Evolutionary conservation across 2,113 vertebrate species (phyloP).

Genomic region (Pyrgilauda ruficollis): DNA sequence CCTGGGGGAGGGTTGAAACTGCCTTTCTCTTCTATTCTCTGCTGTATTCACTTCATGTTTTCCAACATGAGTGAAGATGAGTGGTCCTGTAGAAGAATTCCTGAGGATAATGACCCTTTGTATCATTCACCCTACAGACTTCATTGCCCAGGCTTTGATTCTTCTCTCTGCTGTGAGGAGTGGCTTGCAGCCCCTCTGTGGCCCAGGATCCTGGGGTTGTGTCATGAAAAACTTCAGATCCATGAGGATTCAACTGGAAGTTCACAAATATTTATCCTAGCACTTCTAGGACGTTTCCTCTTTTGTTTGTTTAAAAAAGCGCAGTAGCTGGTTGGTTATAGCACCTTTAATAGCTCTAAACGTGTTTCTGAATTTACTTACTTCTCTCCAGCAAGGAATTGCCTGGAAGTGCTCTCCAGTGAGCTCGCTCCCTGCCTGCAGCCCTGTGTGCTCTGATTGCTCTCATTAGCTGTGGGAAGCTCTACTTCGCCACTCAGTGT

Average conservation of each 20-base stretch:
- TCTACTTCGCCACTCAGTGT: conserved; percentile 31
- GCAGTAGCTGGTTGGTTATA: not conserved
- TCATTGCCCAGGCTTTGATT: not conserved
- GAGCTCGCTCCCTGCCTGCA: not conserved
- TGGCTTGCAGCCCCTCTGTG: not conserved
- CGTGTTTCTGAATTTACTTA: not conserved
- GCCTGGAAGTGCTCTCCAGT: not conserved
- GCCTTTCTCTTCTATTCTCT: not conserved
- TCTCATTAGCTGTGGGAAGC: not conserved
- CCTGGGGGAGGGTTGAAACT: not conserved
- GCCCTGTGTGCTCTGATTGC: not conserved
- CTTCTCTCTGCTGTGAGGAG: not conserved
- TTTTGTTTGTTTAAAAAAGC: not conserved
- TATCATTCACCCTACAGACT: not conserved
- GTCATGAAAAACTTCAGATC: not conserved
- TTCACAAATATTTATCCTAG: not conserved
- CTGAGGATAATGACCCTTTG: not conserved
- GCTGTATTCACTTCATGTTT: not conserved
- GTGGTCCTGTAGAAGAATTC: not conserved
- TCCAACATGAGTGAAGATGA: not conserved
- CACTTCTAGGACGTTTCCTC: not conserved
- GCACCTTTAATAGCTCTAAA: not conserved
- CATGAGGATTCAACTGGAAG: not conserved
- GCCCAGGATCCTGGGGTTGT: not conserved
- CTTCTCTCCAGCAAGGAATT: not conserved